Evolutionary conservation across 2,888 invertebrate genomes (phyloP).

Genomic region (Galerucella calmariensis): DNA sequence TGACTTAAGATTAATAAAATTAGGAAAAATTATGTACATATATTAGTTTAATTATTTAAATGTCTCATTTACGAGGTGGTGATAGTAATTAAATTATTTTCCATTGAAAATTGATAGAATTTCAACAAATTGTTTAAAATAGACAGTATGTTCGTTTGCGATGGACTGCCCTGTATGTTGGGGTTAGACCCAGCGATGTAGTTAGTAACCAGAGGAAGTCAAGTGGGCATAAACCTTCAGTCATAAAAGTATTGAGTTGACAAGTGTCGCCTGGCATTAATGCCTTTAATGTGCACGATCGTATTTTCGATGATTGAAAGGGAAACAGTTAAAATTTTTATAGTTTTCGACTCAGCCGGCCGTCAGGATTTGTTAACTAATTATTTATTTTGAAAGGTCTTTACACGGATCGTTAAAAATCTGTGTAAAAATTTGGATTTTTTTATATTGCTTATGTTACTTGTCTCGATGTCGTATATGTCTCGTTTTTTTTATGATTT

Average conservation of each 20-base stretch:
- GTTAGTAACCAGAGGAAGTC: slow-evolving; percentile 55
- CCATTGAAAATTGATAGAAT: no score
- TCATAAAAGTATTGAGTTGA: slow-evolving; percentile 54
- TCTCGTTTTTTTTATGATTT: slow-evolving; percentile 2
- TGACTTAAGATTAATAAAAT: no score
- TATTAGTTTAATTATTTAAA: no score
- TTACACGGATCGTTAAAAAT: slow-evolving; percentile 45
- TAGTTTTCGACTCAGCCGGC: slow-evolving; percentile 37
- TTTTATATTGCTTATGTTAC: slow-evolving; percentile 6
- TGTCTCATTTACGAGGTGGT: no score
- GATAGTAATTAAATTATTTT: no score
- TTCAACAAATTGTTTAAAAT: no score
- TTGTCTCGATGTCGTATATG: not conserved
- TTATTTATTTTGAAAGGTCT: slow-evolving; percentile 51
- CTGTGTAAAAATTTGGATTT: slow-evolving; percentile 21
- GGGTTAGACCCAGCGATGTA: slow-evolving; percentile 43
- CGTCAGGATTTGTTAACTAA: slow-evolving; percentile 46
- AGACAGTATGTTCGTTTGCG: not conserved
- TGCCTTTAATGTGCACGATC: slow-evolving; percentile 51
- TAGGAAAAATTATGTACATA: no score
- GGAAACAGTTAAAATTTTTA: slow-evolving; percentile 54
- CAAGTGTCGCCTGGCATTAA: slow-evolving; percentile 53
- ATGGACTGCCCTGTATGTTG: slow-evolving; percentile 39
- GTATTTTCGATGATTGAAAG: slow-evolving; percentile 55
- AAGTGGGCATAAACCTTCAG: slow-evolving; percentile 53